Evolutionary conservation across 2,888 invertebrate genomes (phyloP), one percentile per base, ranked within the genome.

Genomic region (Megamerina dolium): DNA sequence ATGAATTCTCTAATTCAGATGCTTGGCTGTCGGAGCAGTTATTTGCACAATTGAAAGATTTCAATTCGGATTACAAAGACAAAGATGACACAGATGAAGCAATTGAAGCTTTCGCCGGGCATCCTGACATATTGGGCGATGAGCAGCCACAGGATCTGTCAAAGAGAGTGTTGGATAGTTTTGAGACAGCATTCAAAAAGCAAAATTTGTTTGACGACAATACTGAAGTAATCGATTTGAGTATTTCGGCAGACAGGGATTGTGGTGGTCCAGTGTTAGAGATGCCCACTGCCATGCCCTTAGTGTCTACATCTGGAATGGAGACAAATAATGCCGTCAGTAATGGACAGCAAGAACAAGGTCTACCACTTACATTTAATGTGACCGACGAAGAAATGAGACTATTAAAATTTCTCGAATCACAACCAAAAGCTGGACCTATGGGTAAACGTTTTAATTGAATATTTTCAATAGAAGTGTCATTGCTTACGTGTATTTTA

Each of bases 11-110:
- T 12, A 53, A 51, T 45, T 55, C 60, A 1, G 59, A 60, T 41
- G 57, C 56, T 18, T 60, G 59, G 58, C 40, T 63, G 6, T 55
- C 59, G 1, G 61, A 62, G 26, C 58, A 58, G 46, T 48, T 60
- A 9, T 59, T 61, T 41, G 57, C 59, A 1, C 60, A 61, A 20
- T 40, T 61, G 5, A 62, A 58, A 45, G 59, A 59, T 35, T 60
- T 59, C 17, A 59, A 58, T 46, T 44, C 53, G 1, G 53, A 54
- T 19, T 50, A 46, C 20, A 53, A 49, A 43, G 50, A 50, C 8
- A 51, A 42, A 18, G 36, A 32, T 6, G 16, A 36, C 9, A 6
- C 48, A 2, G 45, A 43, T 12, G 42, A 47, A 31, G 23, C 20
- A 16, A n/a, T n/a, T n/a, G n/a, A n/a, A n/a, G n/a, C n/a, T n/a